Evolutionary conservation across 2,113 vertebrate genomes (phyloP), one percentile per base, ranked within the genome.

Genomic region (Urocolius indicus): DNA sequence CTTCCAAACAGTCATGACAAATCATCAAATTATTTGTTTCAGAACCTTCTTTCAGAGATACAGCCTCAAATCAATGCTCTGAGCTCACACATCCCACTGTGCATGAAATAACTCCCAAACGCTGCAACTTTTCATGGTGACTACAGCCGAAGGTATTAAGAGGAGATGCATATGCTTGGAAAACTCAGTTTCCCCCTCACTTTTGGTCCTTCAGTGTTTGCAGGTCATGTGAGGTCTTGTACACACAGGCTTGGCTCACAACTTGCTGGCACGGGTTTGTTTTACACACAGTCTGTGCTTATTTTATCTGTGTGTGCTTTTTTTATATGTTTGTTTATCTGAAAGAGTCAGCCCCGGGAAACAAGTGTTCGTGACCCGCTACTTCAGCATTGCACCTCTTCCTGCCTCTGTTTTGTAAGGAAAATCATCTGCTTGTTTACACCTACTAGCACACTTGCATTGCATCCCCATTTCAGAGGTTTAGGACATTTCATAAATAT

Each of bases 131-230:
- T 52, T n/a, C 49, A 7, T 4, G 23, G 66, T 89, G 90, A 92
- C 65, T 91, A 92, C 95, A 49, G 74, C 58, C 71, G 29, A 49
- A 94, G 58, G 58, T 29, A 85, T 85, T 63, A 46, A 79, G 49
- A 11, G 16, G 67, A 73, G 54, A 83, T n/a, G 67, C 22, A 58
- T 26, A n/a, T 11, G 5, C n/a, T 72, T 48, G 66, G 90, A 93
- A 95, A 91, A 20, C 46, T 77, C 49, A 0, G 0, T 38, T 85
- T 79, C n/a, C 23, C 57, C 69, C 11, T 82, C 46, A 11, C 10
- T 68, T 89, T 43, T n/a, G 58, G 71, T 85, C 54, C 51, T 18
- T 5, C 26, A 9, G 11, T 48, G 30, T n/a, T 75, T 61, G 49
- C 36, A 17, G 61, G 52, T 67, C 73, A 61, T 3, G 2, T 54